Evolutionary conservation across 2,888 invertebrate species (phyloP), one percentile per base, ranked within the genome.

Genomic region (Eupithecia inturbata): DNA sequence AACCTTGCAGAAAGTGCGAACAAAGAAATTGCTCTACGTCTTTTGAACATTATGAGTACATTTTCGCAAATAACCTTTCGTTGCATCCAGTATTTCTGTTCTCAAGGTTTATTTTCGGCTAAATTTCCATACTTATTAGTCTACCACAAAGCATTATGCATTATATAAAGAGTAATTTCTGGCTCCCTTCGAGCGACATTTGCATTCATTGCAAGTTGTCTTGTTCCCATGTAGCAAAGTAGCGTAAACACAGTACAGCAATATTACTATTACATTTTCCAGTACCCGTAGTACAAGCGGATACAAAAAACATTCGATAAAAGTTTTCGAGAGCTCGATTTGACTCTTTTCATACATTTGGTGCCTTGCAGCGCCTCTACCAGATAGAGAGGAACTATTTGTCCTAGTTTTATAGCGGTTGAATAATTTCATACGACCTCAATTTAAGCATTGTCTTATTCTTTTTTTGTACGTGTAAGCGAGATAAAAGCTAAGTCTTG

Each of bases 141-240:
- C 71, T 76, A 67, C 71, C 70, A 73, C 73, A 73, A 73, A 73
- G 64, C 73, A 76, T 71, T 73, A 68, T 73, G 73, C 76, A 76
- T 73, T 71, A 68, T 67, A 73, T 76, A 76, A 76, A 26, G 68
- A 76, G 73, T 71, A 73, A 76, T 76, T 66, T 53, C 66, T 67
- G 67, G 57, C 57, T 67, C 73, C 76, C 71, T 71, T 66, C 49
- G 41, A 68, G 67, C 66, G 66, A 71, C 68, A 87, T 87, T 87
- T 84, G 84, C 86, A 87, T 87, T 85, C 87, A 87, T 86, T 82
- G 88, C 83, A 82, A 81, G 82, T 71, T 78, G 81, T 78, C 72
- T 67, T 78, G 78, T 80, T 83, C 85, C 85, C 86, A 79, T 80
- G 83, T 79, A 82, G 78, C 80, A 70, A 80, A 80, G 83, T 87